Base-by-base conservation (phyloP, 2,113 vertebrate genomes). In the Cavia aperea region DNA sequence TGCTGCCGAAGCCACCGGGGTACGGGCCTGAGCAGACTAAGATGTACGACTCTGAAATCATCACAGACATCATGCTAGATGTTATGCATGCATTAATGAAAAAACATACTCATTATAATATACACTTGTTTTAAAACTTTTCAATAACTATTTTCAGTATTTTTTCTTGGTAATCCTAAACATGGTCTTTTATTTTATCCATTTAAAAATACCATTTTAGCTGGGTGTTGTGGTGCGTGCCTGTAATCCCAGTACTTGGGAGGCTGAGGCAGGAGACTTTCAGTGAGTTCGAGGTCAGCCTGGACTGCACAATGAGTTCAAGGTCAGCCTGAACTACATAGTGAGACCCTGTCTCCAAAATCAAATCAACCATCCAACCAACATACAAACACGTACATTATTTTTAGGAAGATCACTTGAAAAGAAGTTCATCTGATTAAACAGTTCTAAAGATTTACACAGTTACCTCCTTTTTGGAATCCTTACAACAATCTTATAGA, bases 121-220 rank as follows among this genome's bases (percentile, higher is more conserved):
- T 11, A 81, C 3, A 51, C 63, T 81, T 73, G 39, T 87, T 83
- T 33, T 62, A 60, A 91, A 29, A 36, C 62, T 58, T 62, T 93
- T 93, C 72, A 81, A 46, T 68, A 89, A 75, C 12, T 89, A 81
- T 63, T 83, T 89, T 85, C 46, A 82, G 36, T 62, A n/a, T 51
- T n/a, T 75, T 91, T 58, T 24, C 81, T 89, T 81, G 15, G 16
- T 81, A 81, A 86, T 86, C 11, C 54, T 83, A 6, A 39, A 39
- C 29, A 51, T 9, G 49, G 46, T 24, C 63, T 75, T 91, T 81
- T 81, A 43, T 36, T 86, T 90, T 23, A 82, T 23, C 16, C 18
- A 87, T 23, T 62, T 86, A 82, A 86, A 79, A 93, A 49, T 33
- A 65, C 62, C 39, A 62, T 82, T 93, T 51, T 62, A 39, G 18